phyloP scores from a whole-genome alignment of 2,113 vertebrate species.

The Dissostichus mawsoni region DNA sequence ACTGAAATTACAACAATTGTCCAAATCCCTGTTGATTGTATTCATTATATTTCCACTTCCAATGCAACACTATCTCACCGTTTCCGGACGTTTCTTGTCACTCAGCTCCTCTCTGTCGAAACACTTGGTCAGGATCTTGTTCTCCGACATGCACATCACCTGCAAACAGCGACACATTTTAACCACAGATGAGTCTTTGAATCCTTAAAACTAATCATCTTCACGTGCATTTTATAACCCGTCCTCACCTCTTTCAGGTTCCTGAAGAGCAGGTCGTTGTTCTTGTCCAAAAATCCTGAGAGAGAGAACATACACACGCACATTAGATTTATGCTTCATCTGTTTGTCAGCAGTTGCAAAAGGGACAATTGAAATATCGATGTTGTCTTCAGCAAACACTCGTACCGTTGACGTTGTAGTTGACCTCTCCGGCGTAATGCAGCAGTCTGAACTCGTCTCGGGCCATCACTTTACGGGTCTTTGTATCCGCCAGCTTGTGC shows the following conservation, averaged over 20 bases:
- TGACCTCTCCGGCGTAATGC: slow-evolving; percentile 98
- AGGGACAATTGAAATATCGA: not conserved
- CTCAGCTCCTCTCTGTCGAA: slow-evolving; percentile 92
- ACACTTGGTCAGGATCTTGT: slow-evolving; percentile 91
- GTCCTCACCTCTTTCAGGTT: slow-evolving; percentile 94
- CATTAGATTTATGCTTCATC: slow-evolving; percentile 6
- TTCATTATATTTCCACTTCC: too few species aligned
- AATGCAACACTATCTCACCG: slow-evolving; percentile 78
- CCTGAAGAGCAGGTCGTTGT: slow-evolving; percentile 95
- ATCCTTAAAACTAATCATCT: too few species aligned
- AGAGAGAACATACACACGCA: not conserved
- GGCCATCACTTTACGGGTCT: slow-evolving; percentile 90
- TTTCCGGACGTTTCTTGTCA: slow-evolving; percentile 95
- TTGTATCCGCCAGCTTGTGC: slow-evolving; percentile 96
- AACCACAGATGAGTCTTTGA: not conserved
- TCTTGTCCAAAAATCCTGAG: slow-evolving; percentile 96
- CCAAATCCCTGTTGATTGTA: too few species aligned
- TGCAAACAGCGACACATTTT: slow-evolving; percentile 67
- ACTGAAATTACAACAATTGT: too few species aligned
- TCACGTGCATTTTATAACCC: too few species aligned
- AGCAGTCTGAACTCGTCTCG: slow-evolving; percentile 94
- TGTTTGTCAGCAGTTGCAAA: too few species aligned
- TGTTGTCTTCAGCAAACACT: not conserved
- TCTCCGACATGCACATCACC: slow-evolving; percentile 95
- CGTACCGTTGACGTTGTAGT: slow-evolving; percentile 92